Percentiles rank a stretch among this genome's conserved stretches.
Conservation (phyloP, 2,797 vertebrate species). For the Lacerta viridis region DNA sequence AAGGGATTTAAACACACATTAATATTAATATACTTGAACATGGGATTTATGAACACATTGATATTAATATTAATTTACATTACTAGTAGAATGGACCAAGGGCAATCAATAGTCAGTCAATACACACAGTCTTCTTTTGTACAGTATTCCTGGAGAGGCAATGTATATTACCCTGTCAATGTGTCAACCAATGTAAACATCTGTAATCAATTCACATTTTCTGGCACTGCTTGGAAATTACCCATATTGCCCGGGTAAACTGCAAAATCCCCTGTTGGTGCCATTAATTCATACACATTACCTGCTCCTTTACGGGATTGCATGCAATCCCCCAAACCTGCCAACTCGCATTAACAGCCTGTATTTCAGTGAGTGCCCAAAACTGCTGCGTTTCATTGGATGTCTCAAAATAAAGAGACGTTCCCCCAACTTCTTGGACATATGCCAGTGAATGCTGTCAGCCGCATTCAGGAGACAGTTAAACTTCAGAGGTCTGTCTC, state of each 20-base stretch:
- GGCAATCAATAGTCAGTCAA: background rate
- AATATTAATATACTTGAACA: too few relatives aligned
- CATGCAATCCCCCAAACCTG: background rate
- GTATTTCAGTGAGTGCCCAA: background rate
- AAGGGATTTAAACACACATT: too few relatives aligned
- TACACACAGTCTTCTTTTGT: background rate
- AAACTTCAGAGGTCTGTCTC: too few relatives aligned
- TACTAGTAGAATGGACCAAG: background rate
- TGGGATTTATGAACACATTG: background rate
- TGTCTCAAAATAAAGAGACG: background rate
- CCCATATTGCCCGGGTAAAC: background rate
- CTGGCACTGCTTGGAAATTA: background rate
- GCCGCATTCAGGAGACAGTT: background rate
- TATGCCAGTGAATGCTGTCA: background rate
- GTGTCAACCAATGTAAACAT: background rate
- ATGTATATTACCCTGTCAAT: background rate
- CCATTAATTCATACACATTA: background rate
- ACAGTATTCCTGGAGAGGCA: background rate
- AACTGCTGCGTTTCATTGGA: background rate
- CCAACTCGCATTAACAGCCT: background rate
- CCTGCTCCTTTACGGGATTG: background rate
- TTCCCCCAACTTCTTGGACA: background rate
- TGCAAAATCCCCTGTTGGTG: background rate
- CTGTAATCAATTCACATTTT: background rate
- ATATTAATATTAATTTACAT: background rate